A percentile compares a stretch with the other conserved stretches of the same genome.
Conservation (phyloP, 1,140 invertebrate species). For the Sinonovacula constricta region DNA sequence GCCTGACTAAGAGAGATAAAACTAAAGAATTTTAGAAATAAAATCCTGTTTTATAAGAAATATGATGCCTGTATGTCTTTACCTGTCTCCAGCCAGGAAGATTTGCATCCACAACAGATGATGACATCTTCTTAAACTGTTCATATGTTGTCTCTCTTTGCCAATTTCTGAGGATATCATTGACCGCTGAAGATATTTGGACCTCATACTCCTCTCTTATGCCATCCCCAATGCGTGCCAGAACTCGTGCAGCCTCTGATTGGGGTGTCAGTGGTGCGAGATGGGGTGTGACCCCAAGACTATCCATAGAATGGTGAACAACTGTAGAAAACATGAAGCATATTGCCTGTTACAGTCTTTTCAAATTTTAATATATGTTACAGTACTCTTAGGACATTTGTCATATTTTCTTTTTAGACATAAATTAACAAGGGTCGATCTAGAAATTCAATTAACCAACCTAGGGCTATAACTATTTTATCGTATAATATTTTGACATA, state of each 20-base stretch:
- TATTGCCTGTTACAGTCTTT: neutral
- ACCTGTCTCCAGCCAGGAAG: constrained; percentile 64
- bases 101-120: constrained; percentile 52
- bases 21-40: too few species aligned
- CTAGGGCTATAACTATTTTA: too few species aligned
- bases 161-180: constrained; percentile 31
- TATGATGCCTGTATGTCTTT: too few species aligned
- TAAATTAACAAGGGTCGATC: neutral
- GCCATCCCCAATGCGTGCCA: constrained; percentile 67
- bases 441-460: too few species aligned
- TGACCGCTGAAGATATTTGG: constrained; percentile 51
- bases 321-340: neutral
- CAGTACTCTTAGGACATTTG: too few species aligned
- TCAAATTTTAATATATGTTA: too few species aligned
- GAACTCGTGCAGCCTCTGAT: constrained; percentile 57
- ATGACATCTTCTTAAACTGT: constrained; percentile 57
- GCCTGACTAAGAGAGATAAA: too few species aligned
- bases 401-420: constrained; percentile 4
- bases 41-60: too few species aligned
- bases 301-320: neutral
- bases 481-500: too few species aligned
- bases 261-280: constrained; percentile 59
- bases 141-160: constrained; percentile 55
- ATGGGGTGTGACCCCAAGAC: constrained; percentile 37
- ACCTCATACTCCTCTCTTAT: constrained; percentile 60